Base-by-base conservation (phyloP, 2,113 vertebrate genomes). In the Psittacula cyanocephala region DNA sequence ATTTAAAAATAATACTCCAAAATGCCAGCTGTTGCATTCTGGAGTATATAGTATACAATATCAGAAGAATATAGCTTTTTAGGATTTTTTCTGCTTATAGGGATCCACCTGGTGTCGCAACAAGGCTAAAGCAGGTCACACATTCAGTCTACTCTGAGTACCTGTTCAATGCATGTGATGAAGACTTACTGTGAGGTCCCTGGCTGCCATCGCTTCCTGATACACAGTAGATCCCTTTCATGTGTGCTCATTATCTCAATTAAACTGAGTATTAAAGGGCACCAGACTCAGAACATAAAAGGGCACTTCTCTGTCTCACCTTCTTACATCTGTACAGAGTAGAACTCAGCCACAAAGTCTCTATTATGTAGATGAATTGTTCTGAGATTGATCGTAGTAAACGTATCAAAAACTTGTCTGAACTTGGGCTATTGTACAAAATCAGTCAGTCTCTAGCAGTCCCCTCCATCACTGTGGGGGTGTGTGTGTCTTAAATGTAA, bases 41-140 rank as follows among this genome's bases (percentile, higher is more conserved):
- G 55, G 31, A 59, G 19, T n/a, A 57, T 57, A 57, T 22, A 57
- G 33, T 20, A 59, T n/a, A 65, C 14, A 19, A 1, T 25, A 65
- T 37, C 25, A 13, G 5, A 67, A 80, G 18, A 76, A 19, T 10
- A 93, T 4, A 68, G 22, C 11, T 16, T 71, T 14, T 33, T 17
- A 65, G 31, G 31, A 53, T 5, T n/a, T 69, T 43, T 91, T 39
- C 57, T 89, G 39, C 49, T 88, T 62, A 44, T 5, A 70, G 31
- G 29, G 84, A 86, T 72, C 31, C 46, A 89, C 7, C 31, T 71
- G 44, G 50, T 69, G 23, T 71, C 37, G 78, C 25, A 80, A 80
- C 17, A 74, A 74, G 91, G 90, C 44, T 80, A 82, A 82, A 93
- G 85, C 37, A 70, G 67, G 41, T 53, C 44, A 12, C 43, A 24